phyloP scores from a whole-genome alignment of 1,140 invertebrate genomes.

The Solenopsis fugax region DNA sequence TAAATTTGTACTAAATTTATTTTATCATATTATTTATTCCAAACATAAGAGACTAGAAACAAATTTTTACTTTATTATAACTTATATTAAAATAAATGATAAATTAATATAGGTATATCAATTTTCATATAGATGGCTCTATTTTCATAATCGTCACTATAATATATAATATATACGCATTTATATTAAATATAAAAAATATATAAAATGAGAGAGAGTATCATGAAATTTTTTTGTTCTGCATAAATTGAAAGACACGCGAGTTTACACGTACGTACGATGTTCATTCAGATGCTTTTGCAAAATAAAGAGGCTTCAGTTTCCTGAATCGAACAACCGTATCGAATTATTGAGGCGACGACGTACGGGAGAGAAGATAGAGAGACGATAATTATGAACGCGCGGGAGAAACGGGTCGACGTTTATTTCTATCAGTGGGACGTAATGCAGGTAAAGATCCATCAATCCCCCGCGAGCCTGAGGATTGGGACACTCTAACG shows the following conservation, averaged over 20 bases:
- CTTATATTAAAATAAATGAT: too few relatives aligned
- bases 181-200: too few relatives aligned
- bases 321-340: not conserved
- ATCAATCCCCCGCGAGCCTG: slow-evolving; percentile 24
- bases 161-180: too few relatives aligned
- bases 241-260: not conserved
- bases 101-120: too few relatives aligned
- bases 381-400: slow-evolving; percentile 17
- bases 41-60: too few relatives aligned
- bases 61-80: too few relatives aligned
- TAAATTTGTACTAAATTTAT: too few relatives aligned
- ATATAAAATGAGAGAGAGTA: not conserved
- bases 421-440: slow-evolving; percentile 51
- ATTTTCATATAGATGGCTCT: too few relatives aligned
- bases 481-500: not conserved
- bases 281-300: too few relatives aligned
- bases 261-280: not conserved
- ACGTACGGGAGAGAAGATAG: not conserved
- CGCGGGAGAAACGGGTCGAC: slow-evolving; percentile 4
- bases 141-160: too few relatives aligned
- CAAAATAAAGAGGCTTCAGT: not conserved
- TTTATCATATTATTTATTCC: too few relatives aligned
- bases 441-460: slow-evolving; percentile 24
- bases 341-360: not conserved
- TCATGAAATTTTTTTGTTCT: not conserved